A percentile compares a stretch with the other conserved stretches of the same genome.
Evolutionary conservation across 1,140 invertebrate genomes (phyloP).

Genomic region (Heterodera schachtii): DNA sequence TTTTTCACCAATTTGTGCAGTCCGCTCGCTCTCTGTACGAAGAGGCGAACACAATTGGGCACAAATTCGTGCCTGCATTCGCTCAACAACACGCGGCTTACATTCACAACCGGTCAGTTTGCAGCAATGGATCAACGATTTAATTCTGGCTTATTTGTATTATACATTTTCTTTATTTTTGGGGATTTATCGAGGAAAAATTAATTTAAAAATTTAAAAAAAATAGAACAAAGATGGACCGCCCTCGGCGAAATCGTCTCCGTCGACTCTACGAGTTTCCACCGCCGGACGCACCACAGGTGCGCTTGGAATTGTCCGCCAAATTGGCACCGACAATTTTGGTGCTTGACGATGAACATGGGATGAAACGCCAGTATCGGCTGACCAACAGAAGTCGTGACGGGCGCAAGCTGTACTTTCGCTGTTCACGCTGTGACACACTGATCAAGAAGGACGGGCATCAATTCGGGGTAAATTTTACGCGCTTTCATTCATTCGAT

Average conservation of each 20-base stretch:
- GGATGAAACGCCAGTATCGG: slow-evolving; percentile 53
- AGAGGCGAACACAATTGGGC: slow-evolving; percentile 32
- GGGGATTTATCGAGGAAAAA: not conserved
- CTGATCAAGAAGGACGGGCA: slow-evolving; percentile 49
- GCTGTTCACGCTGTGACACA: slow-evolving; percentile 52
- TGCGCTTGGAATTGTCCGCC: slow-evolving; percentile 50
- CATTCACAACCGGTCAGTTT: not conserved
- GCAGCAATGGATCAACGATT: too few relatives aligned
- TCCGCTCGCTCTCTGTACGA: slow-evolving; percentile 30
- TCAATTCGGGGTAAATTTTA: not conserved
- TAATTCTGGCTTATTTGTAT: not conserved
- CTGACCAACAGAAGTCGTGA: slow-evolving; percentile 48
- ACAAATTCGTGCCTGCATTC: slow-evolving; percentile 30
- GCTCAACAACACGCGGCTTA: slow-evolving; percentile 19
- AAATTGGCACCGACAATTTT: slow-evolving; percentile 51
- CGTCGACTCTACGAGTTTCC: slow-evolving; percentile 20
- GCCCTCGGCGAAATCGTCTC: slow-evolving; percentile 23
- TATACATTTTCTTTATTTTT: too few relatives aligned
- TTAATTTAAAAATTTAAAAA: slow-evolving; percentile 6
- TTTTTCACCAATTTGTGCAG: slow-evolving; percentile 26
- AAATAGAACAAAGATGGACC: not conserved
- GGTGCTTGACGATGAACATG: slow-evolving; percentile 52
- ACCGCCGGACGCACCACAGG: slow-evolving; percentile 25
- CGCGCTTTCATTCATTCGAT: too few relatives aligned
- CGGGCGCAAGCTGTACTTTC: slow-evolving; percentile 53